These are phyloP conservation scores for Lobophora halterata DNA, from an alignment of 2,888 invertebrate genomes.

Conservation along the genomic window DNA sequence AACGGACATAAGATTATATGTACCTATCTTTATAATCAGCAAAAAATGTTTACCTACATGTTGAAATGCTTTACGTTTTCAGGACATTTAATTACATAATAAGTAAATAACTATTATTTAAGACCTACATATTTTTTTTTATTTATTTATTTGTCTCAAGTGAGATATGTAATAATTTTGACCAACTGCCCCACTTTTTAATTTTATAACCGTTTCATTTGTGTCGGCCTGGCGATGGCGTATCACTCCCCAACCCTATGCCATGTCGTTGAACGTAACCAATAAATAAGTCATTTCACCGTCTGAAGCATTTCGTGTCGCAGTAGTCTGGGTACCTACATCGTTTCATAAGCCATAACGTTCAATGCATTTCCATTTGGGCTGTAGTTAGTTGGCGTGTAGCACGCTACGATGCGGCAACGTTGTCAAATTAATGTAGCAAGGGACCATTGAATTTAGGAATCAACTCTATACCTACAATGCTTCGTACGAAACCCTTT, in stretches of 20 bases:
- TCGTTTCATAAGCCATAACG: slow-evolving; percentile 27
- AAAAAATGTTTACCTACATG: no score
- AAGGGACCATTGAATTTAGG: slow-evolving; percentile 35
- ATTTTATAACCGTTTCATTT: no score
- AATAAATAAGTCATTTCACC: slow-evolving; percentile 21
- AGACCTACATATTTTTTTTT: no score
- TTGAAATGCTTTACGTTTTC: no score
- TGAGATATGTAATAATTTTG: background rate
- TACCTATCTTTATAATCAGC: no score
- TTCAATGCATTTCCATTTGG: slow-evolving; percentile 32
- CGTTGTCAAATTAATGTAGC: slow-evolving; percentile 46
- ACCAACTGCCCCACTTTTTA: slow-evolving; percentile 13
- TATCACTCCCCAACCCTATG: slow-evolving; percentile 1
- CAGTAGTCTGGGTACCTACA: slow-evolving; percentile 17
- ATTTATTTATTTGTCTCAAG: no score
- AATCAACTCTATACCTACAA: slow-evolving; percentile 37
- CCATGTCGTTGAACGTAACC: slow-evolving; percentile 5
- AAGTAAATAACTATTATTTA: no score
- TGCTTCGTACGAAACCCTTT: slow-evolving; percentile 1
- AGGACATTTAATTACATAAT: no score
- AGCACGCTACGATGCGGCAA: slow-evolving; percentile 52
- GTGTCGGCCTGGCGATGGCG: no score
- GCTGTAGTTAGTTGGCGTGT: slow-evolving; percentile 43
- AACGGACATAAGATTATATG: no score
- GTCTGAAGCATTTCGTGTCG: slow-evolving; percentile 22